Conservation (phyloP, 2,888 invertebrate species). For the Sminthurinus aureus region DNA sequence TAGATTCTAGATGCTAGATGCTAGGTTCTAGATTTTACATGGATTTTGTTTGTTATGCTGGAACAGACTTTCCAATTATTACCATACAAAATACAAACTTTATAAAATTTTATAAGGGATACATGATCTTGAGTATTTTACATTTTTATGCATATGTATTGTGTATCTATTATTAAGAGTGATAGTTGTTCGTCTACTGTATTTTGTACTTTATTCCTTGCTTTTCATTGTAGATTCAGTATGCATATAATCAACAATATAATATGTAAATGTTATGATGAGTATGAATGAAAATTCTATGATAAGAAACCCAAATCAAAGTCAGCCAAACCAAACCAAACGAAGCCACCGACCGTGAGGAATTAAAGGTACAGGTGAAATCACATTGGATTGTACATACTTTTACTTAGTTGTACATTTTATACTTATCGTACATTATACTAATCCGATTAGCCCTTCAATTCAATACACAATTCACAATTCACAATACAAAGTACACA, state of each 20-base stretch:
- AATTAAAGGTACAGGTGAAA: slow-evolving; percentile 25
- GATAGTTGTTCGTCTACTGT: too few relatives aligned
- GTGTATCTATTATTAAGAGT: too few relatives aligned
- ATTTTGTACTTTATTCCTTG: too few relatives aligned
- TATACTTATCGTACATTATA: neutral
- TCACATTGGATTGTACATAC: slow-evolving; percentile 7
- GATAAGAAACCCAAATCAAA: slow-evolving; percentile 5
- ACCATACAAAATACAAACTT: too few relatives aligned
- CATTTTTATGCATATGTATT: too few relatives aligned
- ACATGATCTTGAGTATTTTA: too few relatives aligned
- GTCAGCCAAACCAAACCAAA: neutral
- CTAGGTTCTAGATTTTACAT: too few relatives aligned
- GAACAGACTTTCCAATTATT: too few relatives aligned
- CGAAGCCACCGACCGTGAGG: slow-evolving; percentile 28
- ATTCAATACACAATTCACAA: neutral
- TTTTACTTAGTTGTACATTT: neutral
- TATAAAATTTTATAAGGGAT: too few relatives aligned
- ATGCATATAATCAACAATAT: neutral
- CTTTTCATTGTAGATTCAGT: neutral
- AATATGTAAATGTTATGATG: neutral
- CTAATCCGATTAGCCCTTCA: slow-evolving; percentile 15
- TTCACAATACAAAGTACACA: too few relatives aligned
- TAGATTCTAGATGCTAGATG: too few relatives aligned
- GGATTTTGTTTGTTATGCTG: too few relatives aligned
- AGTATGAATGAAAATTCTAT: neutral